These are phyloP conservation scores for Hirudo medicinalis DNA, from an alignment of 1,140 invertebrate genomes.

Conservation along the genomic window DNA sequence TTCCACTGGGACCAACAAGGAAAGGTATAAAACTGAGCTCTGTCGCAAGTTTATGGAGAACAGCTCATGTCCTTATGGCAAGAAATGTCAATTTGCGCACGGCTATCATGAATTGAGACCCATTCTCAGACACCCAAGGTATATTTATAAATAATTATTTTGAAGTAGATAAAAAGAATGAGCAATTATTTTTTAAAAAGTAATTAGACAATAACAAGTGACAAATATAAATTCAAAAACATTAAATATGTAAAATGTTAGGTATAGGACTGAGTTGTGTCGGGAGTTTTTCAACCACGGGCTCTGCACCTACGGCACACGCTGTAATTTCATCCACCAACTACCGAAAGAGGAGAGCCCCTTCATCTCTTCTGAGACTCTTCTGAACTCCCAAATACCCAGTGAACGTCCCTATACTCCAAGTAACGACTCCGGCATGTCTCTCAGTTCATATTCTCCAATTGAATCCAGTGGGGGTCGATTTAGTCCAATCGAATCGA, in stretches of 20 bases:
- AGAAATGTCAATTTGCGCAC: conserved; percentile 99
- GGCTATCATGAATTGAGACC: conserved; percentile 78
- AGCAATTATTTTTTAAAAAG: too few relatives aligned
- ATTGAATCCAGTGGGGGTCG: neutral
- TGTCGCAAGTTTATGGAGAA: conserved; percentile 89
- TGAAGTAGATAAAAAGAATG: too few relatives aligned
- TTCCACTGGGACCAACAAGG: neutral
- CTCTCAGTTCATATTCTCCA: neutral
- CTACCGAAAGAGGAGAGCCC: neutral
- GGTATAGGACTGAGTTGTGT: conserved; percentile 10
- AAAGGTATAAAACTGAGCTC: conserved; percentile 88
- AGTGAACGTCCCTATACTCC: conserved; percentile 4
- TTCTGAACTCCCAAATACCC: neutral
- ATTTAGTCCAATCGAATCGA: conserved; percentile 7
- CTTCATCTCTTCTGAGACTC: neutral
- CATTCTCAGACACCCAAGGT: conserved; percentile 88
- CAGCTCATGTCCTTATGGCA: conserved; percentile 90
- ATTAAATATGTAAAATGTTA: neutral
- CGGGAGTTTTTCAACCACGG: conserved; percentile 10
- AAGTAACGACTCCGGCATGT: conserved; percentile 1
- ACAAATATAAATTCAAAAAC: too few relatives aligned
- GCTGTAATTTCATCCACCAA: conserved; percentile 7
- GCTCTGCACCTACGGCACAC: conserved; percentile 3
- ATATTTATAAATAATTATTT: conserved; percentile 39
- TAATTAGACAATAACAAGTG: too few relatives aligned